phyloP scores from a whole-genome alignment of 2,888 invertebrate genomes.

The Polyommatus icarus region DNA sequence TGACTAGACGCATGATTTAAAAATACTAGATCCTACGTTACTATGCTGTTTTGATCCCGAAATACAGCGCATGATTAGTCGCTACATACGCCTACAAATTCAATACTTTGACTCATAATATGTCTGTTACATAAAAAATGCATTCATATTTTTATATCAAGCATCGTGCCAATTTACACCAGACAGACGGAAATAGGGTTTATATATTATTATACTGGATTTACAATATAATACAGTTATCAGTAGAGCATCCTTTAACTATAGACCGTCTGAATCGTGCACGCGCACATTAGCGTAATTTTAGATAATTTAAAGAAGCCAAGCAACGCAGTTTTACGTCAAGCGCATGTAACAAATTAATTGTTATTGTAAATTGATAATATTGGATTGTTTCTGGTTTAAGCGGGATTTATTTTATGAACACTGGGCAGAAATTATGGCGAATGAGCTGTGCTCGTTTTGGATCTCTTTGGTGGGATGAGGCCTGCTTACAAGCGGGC shows the following conservation, averaged over 20 bases:
- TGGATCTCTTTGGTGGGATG: not conserved
- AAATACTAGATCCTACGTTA: constrained; percentile 11
- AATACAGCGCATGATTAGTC: constrained; percentile 3
- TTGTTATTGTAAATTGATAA: too few species aligned
- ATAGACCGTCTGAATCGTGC: not conserved
- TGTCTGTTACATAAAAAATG: constrained; percentile 40
- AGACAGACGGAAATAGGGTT: not conserved
- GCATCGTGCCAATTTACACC: constrained; percentile 41
- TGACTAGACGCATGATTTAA: not conserved
- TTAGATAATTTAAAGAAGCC: not conserved
- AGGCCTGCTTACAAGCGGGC: not conserved
- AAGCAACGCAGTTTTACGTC: not conserved
- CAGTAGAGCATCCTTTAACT: not conserved
- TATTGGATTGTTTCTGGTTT: not conserved
- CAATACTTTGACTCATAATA: constrained; percentile 31
- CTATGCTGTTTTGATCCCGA: constrained; percentile 1
- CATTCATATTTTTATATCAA: constrained; percentile 41
- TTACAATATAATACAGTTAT: not conserved
- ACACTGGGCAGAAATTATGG: too few species aligned
- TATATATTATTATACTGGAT: not conserved
- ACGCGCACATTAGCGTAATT: too few species aligned
- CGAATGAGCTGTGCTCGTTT: not conserved
- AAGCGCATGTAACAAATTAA: not conserved
- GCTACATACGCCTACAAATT: constrained; percentile 16
- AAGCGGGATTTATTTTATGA: not conserved